A percentile compares a stretch with the other conserved stretches of the same genome.
Conservation (phyloP, 1,140 invertebrate species). For the Campodea augens region DNA sequence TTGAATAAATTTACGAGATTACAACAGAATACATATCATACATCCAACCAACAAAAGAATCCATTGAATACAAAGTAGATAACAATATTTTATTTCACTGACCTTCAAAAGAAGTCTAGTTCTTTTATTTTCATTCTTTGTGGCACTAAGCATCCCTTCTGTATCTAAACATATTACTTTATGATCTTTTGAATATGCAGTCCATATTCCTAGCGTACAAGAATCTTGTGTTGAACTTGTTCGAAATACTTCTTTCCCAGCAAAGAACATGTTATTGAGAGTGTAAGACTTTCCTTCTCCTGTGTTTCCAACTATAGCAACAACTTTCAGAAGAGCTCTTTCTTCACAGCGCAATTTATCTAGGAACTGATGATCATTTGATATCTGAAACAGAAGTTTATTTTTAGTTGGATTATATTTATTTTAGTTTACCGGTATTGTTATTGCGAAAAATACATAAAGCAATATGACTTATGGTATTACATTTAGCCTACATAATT, state of each 20-base stretch:
- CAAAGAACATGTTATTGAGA: conserved; percentile 60
- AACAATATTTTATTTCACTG: too few relatives aligned
- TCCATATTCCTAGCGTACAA: conserved; percentile 65
- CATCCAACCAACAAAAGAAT: too few relatives aligned
- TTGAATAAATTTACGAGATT: too few relatives aligned
- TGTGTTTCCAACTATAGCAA: conserved; percentile 73
- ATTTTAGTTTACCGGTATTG: too few relatives aligned
- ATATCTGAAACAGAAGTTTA: conserved; percentile 26
- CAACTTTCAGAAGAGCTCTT: conserved; percentile 47
- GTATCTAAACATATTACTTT: conserved; percentile 59
- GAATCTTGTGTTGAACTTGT: conserved; percentile 50
- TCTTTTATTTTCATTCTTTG: conserved; percentile 44
- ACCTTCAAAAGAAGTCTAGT: conserved; percentile 55
- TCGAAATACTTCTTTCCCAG: conserved; percentile 48
- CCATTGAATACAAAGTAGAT: too few relatives aligned
- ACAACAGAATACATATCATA: too few relatives aligned
- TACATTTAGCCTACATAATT: too few relatives aligned
- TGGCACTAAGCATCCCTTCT: conserved; percentile 48
- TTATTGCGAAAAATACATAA: too few relatives aligned
- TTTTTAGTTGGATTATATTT: too few relatives aligned
- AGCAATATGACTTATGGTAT: too few relatives aligned
- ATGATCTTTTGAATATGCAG: conserved; percentile 41
- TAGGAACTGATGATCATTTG: conserved; percentile 29
- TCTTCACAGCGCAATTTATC: conserved; percentile 27
- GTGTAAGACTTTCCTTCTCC: conserved; percentile 72